Percentiles rank a stretch among this genome's conserved stretches.
Conservation (phyloP, 2,888 invertebrate species). For the Eupithecia pulchellata region DNA sequence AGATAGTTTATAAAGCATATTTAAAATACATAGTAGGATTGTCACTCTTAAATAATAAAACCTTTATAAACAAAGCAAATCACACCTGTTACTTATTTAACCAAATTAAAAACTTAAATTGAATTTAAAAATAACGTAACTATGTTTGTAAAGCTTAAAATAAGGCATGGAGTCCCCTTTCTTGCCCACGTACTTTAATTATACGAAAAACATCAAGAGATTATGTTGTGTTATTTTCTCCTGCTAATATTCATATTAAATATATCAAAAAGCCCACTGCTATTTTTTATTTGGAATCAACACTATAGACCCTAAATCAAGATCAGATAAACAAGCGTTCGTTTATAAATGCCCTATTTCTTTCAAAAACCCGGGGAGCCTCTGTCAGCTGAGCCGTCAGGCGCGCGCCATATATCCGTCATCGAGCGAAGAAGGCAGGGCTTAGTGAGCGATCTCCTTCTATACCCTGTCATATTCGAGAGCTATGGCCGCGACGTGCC, state of each 20-base stretch:
- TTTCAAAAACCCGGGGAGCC: not conserved
- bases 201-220: too few species aligned
- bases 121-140: not conserved
- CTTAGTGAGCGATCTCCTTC: conserved; percentile 69
- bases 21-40: not conserved
- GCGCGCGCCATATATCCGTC: conserved; percentile 75
- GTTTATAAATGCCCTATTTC: not conserved
- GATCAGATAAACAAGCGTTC: not conserved
- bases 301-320: not conserved
- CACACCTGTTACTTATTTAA: too few species aligned
- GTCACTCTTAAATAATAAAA: too few species aligned
- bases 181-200: too few species aligned
- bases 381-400: conserved; percentile 60
- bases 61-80: too few species aligned
- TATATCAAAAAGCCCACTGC: too few species aligned
- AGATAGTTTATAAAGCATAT: not conserved
- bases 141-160: too few species aligned
- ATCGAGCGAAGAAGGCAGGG: conserved; percentile 62
- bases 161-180: too few species aligned
- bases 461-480: conserved; percentile 75
- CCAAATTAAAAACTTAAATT: not conserved
- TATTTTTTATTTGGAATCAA: not conserved
- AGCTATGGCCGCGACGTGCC: conserved; percentile 76
- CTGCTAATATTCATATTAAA: too few species aligned
- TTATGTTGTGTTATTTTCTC: too few species aligned